Conservation (phyloP, 2,888 invertebrate species). For the Proisotoma minuta region DNA sequence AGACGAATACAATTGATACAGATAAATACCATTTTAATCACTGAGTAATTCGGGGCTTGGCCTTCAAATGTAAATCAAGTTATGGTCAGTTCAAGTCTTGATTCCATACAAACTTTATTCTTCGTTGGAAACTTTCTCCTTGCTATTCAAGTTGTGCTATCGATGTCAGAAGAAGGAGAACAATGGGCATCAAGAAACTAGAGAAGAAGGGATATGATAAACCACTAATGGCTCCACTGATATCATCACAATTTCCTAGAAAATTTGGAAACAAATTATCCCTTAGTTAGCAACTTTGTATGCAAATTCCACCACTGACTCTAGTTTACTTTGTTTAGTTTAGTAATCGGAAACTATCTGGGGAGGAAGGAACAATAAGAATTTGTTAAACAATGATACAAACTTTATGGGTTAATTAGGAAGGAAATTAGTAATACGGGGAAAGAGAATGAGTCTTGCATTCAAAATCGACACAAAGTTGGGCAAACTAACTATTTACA, state of each 20-base stretch:
- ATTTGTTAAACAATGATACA: background rate
- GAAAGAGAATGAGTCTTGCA: background rate
- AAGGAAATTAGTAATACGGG: background rate
- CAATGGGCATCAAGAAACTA: background rate
- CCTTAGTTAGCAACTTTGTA: slow-evolving; percentile 1
- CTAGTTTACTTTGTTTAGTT: background rate
- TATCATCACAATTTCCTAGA: slow-evolving; percentile 37
- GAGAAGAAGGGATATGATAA: slow-evolving; percentile 29
- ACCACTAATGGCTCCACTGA: slow-evolving; percentile 28
- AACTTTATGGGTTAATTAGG: slow-evolving; percentile 13
- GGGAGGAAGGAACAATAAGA: background rate
- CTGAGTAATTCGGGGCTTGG: background rate
- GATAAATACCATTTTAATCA: too few species aligned
- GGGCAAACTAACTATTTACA: background rate
- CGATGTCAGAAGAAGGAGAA: background rate
- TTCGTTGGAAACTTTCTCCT: background rate
- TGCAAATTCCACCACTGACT: background rate
- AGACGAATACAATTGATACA: background rate
- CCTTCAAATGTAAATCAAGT: background rate
- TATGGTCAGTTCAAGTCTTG: background rate
- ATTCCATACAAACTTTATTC: background rate
- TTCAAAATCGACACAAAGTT: background rate
- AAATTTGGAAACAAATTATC: slow-evolving; percentile 5
- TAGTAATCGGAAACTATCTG: background rate
- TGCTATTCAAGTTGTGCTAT: background rate